These are phyloP conservation scores for Sturmia bella DNA, from an alignment of 2,888 invertebrate species.

Conservation along the genomic window DNA sequence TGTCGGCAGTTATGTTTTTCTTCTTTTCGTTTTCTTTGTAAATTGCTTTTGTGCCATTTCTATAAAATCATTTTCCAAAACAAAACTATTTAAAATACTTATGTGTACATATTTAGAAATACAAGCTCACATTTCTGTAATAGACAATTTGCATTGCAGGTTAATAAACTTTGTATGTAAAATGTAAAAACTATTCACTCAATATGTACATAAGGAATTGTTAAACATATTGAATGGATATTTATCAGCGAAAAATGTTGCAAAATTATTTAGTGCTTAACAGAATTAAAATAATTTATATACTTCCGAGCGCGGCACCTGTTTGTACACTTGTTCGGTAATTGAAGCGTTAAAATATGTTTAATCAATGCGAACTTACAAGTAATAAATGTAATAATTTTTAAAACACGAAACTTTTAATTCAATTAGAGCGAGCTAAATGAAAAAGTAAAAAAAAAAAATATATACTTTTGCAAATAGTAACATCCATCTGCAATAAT, in stretches of 20 bases:
- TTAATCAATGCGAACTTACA: background rate
- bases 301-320: background rate
- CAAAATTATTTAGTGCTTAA: background rate
- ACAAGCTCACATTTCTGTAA: constrained; percentile 10
- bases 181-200: background rate
- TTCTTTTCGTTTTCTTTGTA: constrained; percentile 22
- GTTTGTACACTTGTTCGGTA: too few relatives aligned
- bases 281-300: constrained; percentile 1
- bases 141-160: constrained; percentile 41
- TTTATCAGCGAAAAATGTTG: background rate
- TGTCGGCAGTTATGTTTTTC: constrained; percentile 56
- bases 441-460: background rate
- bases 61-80: constrained; percentile 34
- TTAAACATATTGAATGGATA: background rate
- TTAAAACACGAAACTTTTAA: background rate
- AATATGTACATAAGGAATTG: background rate
- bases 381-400: background rate
- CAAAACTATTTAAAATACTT: constrained; percentile 44
- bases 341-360: too few relatives aligned
- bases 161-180: constrained; percentile 51
- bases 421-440: constrained; percentile 12
- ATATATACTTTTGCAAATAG: too few relatives aligned
- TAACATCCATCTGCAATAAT: too few relatives aligned
- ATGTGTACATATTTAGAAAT: background rate
- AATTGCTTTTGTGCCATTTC: constrained; percentile 42